Percentiles rank a stretch among this genome's conserved stretches.
phyloP scores from a whole-genome alignment of 2,113 vertebrate species.

The Bos javanicus region DNA sequence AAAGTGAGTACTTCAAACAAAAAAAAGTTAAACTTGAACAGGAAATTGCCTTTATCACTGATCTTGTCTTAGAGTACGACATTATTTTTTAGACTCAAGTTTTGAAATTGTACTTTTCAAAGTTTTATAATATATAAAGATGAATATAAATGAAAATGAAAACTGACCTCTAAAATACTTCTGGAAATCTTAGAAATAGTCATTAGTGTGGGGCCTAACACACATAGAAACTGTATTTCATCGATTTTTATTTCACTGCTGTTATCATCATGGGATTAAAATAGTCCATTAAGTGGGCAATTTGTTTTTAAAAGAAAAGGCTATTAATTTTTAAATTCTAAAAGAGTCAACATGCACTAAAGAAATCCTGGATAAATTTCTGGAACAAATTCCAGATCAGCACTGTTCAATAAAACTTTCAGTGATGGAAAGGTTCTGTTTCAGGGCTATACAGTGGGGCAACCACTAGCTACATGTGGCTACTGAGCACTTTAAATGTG shows the following conservation, averaged over 20 bases:
- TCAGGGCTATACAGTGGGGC: background rate
- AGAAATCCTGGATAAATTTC: background rate
- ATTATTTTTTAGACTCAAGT: background rate
- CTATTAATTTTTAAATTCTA: background rate
- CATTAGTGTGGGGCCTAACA: background rate
- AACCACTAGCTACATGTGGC: background rate
- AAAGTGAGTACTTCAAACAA: background rate
- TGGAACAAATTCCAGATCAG: background rate
- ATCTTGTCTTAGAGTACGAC: background rate
- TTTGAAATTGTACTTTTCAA: constrained; percentile 16
- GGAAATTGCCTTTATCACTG: constrained; percentile 6
- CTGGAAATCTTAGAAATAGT: constrained; percentile 20
- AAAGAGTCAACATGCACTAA: background rate
- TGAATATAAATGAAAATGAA: background rate
- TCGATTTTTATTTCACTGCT: constrained; percentile 16
- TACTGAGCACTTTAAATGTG: background rate
- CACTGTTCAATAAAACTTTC: background rate
- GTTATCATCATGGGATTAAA: background rate
- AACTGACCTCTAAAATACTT: background rate
- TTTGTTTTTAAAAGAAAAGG: background rate
- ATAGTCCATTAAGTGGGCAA: background rate
- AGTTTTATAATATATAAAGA: background rate
- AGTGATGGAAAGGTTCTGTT: background rate
- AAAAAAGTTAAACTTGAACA: background rate
- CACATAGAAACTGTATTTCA: background rate